A percentile compares a stretch with the other conserved stretches of the same genome.
Conservation (phyloP, 2,113 vertebrate genomes). For the Heliornis fulica region DNA sequence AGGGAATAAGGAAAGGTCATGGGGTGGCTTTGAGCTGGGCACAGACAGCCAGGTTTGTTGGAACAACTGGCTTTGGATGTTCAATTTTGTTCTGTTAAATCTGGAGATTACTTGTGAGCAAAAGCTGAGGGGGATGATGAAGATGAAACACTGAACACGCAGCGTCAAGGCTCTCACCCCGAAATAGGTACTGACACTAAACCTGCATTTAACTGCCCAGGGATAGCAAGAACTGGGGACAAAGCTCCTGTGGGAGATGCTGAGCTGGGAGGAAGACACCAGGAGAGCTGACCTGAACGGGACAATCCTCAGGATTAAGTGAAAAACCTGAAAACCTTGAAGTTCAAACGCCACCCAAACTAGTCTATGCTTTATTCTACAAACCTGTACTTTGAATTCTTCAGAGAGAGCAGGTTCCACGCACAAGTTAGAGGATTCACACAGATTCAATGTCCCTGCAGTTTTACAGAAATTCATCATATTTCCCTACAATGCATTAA, state of each 20-base stretch:
- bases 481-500: background rate
- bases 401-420: background rate
- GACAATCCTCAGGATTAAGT: background rate
- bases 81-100: background rate
- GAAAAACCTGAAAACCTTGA: background rate
- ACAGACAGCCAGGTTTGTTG: rapidly evolving
- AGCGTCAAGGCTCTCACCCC: background rate
- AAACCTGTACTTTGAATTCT: background rate
- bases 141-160: rapidly evolving
- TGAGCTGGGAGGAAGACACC: background rate
- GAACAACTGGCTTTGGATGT: rapidly evolving
- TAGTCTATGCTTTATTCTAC: background rate
- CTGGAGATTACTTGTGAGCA: background rate
- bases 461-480: background rate
- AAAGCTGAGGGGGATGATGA: background rate
- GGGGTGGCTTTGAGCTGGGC: background rate
- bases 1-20: background rate
- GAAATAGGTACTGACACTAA: background rate
- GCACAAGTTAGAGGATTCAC: background rate
- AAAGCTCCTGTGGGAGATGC: background rate
- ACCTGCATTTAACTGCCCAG: background rate
- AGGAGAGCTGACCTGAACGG: background rate
- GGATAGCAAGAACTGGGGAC: background rate
- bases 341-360: too few relatives aligned
- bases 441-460: background rate